Evolutionary conservation across 2,113 vertebrate genomes (phyloP), one percentile per base, ranked within the genome.

Genomic region (Anarhynchus alexandrinus): DNA sequence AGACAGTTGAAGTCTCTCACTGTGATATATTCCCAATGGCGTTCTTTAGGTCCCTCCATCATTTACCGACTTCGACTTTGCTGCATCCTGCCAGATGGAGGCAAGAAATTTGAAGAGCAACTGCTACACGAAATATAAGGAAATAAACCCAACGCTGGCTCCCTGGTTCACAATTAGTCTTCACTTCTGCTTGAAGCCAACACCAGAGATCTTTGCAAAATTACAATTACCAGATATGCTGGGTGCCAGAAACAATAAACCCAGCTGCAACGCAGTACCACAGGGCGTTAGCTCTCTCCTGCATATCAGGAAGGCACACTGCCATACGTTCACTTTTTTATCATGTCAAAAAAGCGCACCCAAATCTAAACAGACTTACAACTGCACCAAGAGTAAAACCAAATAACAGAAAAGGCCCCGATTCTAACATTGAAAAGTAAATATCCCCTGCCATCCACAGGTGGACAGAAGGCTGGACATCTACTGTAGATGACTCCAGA

Each of bases 91-190:
- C 82, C 93, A 96, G 94, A 95, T 62, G 85, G 84, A 95, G 51
- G 71, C 58, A 93, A 80, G 78, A 96, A 95, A 93, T 88, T 59
- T 62, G 62, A 97, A 95, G 64, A 95, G 62, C 58, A 96, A 94
- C 54, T 36, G 66, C 34, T 54, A 85, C 95, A 86, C 0, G 4
- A 78, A 94, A 86, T 83, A 72, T 8, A 90, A 92, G 74, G 79
- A 91, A 96, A 94, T 36, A 91, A 91, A 94, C 20, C 14, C 29
- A 70, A 54, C 0, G 12, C 20, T 70, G 29, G n/a, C 36, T 90
- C 74, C 32, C 64, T 45, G 6, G 67, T 76, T 74, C 93, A 85
- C 38, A 62, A 73, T 82, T 67, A 88, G 81, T 78, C 82, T 87
- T 81, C 29, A 86, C 93, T 81, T 77, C 49, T 47, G 61, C 49